Evolutionary conservation across 2,888 invertebrate species (phyloP).

Genomic region (Drosophila emarginata): DNA sequence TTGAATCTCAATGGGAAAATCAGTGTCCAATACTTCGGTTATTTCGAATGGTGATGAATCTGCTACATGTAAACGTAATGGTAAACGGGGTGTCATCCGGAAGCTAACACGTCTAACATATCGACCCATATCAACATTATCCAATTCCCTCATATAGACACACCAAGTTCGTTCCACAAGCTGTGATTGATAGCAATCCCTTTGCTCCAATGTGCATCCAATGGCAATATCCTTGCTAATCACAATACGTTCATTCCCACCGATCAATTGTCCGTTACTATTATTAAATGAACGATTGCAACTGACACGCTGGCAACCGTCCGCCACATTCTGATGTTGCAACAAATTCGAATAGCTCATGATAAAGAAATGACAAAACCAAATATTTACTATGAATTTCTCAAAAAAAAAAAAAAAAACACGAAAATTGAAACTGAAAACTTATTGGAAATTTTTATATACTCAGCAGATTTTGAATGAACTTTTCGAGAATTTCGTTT

Average conservation of each 20-base stretch:
- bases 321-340: conserved; percentile 31
- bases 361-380: not conserved
- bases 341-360: conserved; percentile 32
- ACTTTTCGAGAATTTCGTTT: not conserved
- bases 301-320: conserved; percentile 33
- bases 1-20: conserved; percentile 40
- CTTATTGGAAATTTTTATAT: not conserved
- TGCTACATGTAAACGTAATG: conserved; percentile 47
- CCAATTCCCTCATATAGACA: conserved; percentile 48
- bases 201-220: conserved; percentile 57
- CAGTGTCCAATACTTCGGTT: conserved; percentile 48
- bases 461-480: not conserved
- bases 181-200: conserved; percentile 46
- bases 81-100: conserved; percentile 46
- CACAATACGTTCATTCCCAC: conserved; percentile 40
- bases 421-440: not conserved
- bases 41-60: conserved; percentile 39
- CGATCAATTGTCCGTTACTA: conserved; percentile 5
- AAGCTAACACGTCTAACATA: conserved; percentile 57
- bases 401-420: not conserved
- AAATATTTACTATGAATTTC: not conserved
- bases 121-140: conserved; percentile 39
- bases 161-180: conserved; percentile 62
- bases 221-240: conserved; percentile 46
- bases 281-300: conserved; percentile 21